Conservation (phyloP, 2,113 vertebrate species). For the Bufo bufo region DNA sequence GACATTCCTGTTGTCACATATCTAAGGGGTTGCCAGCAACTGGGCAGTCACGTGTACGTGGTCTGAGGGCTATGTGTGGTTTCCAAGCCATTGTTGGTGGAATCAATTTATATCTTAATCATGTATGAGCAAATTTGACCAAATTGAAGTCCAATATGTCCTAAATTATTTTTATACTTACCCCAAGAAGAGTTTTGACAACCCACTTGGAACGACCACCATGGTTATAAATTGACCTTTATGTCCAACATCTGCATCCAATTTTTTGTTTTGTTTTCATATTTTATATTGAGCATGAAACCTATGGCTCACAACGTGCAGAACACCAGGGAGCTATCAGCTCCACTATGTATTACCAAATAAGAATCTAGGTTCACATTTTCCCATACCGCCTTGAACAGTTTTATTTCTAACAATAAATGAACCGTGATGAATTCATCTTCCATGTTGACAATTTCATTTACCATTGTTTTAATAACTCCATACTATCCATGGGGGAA, state of each 20-base stretch:
- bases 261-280: background rate
- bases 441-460: slow-evolving; percentile 24
- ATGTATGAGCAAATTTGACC: background rate
- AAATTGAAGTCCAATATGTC: background rate
- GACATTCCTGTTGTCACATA: background rate
- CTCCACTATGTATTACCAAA: background rate
- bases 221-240: background rate
- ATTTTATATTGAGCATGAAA: background rate
- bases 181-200: background rate
- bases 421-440: slow-evolving; percentile 31
- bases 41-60: background rate
- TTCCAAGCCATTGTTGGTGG: too few species aligned
- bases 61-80: background rate
- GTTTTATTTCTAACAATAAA: slow-evolving; percentile 28
- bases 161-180: background rate
- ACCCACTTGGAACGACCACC: background rate
- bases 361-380: background rate
- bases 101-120: background rate
- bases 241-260: slow-evolving; percentile 7
- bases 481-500: background rate
- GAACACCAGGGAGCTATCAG: slow-evolving; percentile 1
- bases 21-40: background rate
- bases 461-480: slow-evolving; percentile 26
- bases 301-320: background rate
- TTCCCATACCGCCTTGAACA: background rate